These are phyloP conservation scores for Stratiomys singularior DNA, from an alignment of 2,888 invertebrate species.

Conservation along the genomic window DNA sequence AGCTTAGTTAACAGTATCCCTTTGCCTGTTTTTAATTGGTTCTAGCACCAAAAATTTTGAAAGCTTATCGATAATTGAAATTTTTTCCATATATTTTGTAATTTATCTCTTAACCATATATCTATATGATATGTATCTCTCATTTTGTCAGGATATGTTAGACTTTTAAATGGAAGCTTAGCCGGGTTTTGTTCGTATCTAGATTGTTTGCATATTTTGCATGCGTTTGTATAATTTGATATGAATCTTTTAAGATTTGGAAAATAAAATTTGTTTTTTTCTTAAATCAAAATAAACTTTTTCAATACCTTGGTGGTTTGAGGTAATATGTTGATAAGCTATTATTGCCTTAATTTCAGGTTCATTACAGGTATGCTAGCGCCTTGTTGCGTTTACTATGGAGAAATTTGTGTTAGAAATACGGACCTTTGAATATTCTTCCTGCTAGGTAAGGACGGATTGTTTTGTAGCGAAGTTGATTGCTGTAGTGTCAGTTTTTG, in stretches of 20 bases:
- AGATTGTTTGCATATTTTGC: slow-evolving; percentile 5
- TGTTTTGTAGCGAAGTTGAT: slow-evolving; percentile 7
- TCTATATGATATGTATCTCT: slow-evolving; percentile 15
- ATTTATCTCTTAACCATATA: slow-evolving; percentile 17
- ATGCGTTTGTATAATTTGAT: slow-evolving; percentile 9
- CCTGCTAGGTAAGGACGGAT: neutral
- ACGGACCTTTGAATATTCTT: neutral
- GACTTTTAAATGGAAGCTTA: slow-evolving; percentile 21
- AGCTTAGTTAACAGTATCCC: slow-evolving; percentile 21
- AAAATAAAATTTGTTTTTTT: slow-evolving; percentile 4
- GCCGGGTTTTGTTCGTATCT: slow-evolving; percentile 33
- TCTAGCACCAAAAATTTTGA: slow-evolving; percentile 18
- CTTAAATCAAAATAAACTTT: neutral
- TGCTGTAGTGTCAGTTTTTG: slow-evolving; percentile 8
- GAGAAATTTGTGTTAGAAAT: neutral
- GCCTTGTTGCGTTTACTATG: neutral
- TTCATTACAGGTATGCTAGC: neutral
- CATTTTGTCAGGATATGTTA: neutral
- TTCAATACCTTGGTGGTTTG: slow-evolving; percentile 11
- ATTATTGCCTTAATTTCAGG: slow-evolving; percentile 3
- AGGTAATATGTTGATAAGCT: neutral
- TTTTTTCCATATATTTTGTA: neutral
- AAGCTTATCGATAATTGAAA: slow-evolving; percentile 23
- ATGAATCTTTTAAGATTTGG: neutral
- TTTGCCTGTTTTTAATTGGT: slow-evolving; percentile 18